Conservation (phyloP, 2,888 invertebrate species). For the Venustoraphidia nigricollis region DNA sequence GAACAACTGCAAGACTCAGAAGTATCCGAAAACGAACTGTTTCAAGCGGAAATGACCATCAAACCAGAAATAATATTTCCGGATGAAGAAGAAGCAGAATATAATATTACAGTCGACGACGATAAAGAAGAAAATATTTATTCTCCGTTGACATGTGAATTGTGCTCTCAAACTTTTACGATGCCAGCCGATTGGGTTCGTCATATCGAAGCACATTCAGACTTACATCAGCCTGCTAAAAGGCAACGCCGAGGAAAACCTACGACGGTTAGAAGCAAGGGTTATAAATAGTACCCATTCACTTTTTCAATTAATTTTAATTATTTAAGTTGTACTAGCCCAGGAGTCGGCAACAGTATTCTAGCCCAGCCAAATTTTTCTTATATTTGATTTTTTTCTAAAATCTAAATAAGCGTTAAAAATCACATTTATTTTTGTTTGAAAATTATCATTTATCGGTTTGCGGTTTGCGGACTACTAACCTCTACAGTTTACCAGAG, state of each 20-base stretch:
- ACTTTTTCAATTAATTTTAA: too few species aligned
- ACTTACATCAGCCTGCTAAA: constrained; percentile 37
- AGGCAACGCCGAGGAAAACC: constrained; percentile 39
- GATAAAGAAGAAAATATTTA: constrained; percentile 45
- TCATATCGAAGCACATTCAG: constrained; percentile 67
- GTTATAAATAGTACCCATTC: too few species aligned
- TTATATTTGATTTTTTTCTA: too few species aligned
- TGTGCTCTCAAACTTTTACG: constrained; percentile 70
- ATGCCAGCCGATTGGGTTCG: constrained; percentile 71
- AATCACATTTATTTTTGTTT: too few species aligned
- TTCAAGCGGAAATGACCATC: constrained; percentile 50
- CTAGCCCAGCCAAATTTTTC: too few species aligned
- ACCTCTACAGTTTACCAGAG: too few species aligned
- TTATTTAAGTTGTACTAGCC: too few species aligned
- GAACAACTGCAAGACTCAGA: constrained; percentile 46
- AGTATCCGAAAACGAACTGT: constrained; percentile 47
- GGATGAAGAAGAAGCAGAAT: constrained; percentile 15
- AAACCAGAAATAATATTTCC: constrained; percentile 38
- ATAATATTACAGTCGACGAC: constrained; percentile 24
- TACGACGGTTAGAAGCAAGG: constrained; percentile 25
- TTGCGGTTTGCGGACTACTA: too few species aligned
- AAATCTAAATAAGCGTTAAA: too few species aligned
- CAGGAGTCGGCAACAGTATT: too few species aligned
- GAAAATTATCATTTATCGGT: too few species aligned
- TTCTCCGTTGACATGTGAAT: constrained; percentile 65